Evolutionary conservation across 2,888 invertebrate species (phyloP), one percentile per base, ranked within the genome.

Genomic region (Drosophila borborema): DNA sequence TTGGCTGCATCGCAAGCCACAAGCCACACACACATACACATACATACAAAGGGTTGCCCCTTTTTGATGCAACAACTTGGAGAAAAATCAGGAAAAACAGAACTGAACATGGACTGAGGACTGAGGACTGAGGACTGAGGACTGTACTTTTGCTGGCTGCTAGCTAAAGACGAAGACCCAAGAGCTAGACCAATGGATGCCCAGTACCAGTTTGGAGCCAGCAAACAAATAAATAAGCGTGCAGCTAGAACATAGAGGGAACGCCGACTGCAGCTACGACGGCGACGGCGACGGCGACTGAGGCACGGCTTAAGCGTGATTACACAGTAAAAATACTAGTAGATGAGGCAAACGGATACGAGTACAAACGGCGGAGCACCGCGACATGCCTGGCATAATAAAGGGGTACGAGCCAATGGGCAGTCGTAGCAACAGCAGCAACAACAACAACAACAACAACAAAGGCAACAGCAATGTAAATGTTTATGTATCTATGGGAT

Each of bases 181-280:
- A 71, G 65, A 53, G 65, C 63, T 59, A 68, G 72, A 46, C 65
- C 65, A 73, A 72, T 81, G 84, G 84, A 80, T 82, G 78, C 69
- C 51, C 81, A 74, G 82, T 81, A 82, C 85, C 85, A 87, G 85
- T 85, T 86, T 86, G 88, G 86, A 79, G 88, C 85, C 77, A 87
- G 38, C 77, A 79, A 87, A 74, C 88, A 87, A 87, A 86, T 85
- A 86, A 86, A 86, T 86, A 85, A 80, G 88, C 87, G 85, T 85
- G 85, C 85, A 78, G 68, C 82, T 69, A 72, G 65, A 55, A 48
- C 74, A 82, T 84, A 87, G 87, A 65, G 65, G 34, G 68, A 49
- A 38, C 48, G 43, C 20, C 12, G 48, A 60, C 66, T 28, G 14
- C 31, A 49, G 34, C 53, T 18, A 43, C 28, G 36, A 34, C 48